These are phyloP conservation scores for Leucosticte australis DNA, from an alignment of 2,113 vertebrate species.

Conservation along the genomic window DNA sequence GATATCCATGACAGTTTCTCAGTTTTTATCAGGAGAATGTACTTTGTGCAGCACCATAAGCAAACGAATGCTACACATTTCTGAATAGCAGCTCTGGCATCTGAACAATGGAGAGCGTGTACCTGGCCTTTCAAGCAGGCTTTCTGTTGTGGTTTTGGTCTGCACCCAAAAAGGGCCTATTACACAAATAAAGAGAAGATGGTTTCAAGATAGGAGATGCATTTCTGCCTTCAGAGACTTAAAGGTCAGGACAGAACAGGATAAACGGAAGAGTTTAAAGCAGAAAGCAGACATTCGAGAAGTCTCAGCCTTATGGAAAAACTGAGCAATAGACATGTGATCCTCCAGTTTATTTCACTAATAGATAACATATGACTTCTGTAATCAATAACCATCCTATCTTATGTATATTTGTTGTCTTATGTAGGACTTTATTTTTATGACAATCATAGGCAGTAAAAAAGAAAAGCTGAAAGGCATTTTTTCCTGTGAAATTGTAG, in stretches of 20 bases:
- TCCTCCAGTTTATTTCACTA: not conserved
- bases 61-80: not conserved
- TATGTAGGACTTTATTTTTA: not conserved
- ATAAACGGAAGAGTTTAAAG: not conserved
- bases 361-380: not conserved
- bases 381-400: not conserved
- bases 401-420: not conserved
- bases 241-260: conserved; percentile 18
- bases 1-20: not conserved
- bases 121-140: not conserved
- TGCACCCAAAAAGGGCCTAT: not conserved
- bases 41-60: not conserved
- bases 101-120: not conserved
- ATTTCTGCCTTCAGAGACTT: conserved; percentile 10
- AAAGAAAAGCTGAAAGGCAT: not conserved
- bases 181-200: not conserved
- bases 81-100: not conserved
- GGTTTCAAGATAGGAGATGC: not conserved
- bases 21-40: not conserved
- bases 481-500: not conserved
- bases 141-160: not conserved
- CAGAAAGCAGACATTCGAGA: conserved; percentile 16
- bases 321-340: not conserved
- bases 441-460: not conserved
- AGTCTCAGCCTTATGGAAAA: conserved; percentile 23